A percentile compares a stretch with the other conserved stretches of the same genome.
phyloP scores from a whole-genome alignment of 2,797 vertebrate species.

The Nothura maculosa region DNA sequence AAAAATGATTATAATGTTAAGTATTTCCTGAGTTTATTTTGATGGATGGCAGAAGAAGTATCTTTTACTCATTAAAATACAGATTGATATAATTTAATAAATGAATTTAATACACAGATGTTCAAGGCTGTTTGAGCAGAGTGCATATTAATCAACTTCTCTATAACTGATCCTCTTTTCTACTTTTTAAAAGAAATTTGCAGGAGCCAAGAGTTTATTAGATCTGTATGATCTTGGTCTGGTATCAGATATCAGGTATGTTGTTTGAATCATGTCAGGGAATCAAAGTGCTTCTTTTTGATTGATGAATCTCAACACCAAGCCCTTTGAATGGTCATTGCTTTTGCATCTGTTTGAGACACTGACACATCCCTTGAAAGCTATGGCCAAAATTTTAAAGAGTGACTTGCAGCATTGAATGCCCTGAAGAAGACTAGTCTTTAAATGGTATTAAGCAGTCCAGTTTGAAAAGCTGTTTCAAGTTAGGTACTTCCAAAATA shows the following conservation, averaged over 20 bases:
- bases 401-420: slow-evolving; percentile 23
- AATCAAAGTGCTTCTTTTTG: slow-evolving; percentile 79
- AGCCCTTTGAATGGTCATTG: slow-evolving; percentile 62
- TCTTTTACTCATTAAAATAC: slow-evolving; percentile 90
- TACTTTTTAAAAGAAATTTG: slow-evolving; percentile 84
- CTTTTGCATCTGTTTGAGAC: slow-evolving; percentile 65
- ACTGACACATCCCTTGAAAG: slow-evolving; percentile 62
- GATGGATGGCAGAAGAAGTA: slow-evolving; percentile 90
- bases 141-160: slow-evolving; percentile 88
- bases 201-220: slow-evolving; percentile 88
- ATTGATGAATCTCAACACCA: slow-evolving; percentile 82
- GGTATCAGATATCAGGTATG: slow-evolving; percentile 81
- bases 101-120: slow-evolving; percentile 90
- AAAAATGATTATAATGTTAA: slow-evolving; percentile 91
- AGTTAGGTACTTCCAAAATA: slow-evolving; percentile 38
- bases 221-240: slow-evolving; percentile 82
- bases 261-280: slow-evolving; percentile 75
- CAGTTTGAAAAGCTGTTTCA: slow-evolving; percentile 54
- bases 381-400: slow-evolving; percentile 57
- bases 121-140: slow-evolving; percentile 84
- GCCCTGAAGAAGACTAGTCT: slow-evolving; percentile 29
- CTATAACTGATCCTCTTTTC: slow-evolving; percentile 84
- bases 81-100: slow-evolving; percentile 92
- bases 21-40: slow-evolving; percentile 92
- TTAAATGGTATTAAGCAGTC: slow-evolving; percentile 12